Evolutionary conservation across 1,140 invertebrate genomes (phyloP).

Genomic region (Aporrectodea caliginosa): DNA sequence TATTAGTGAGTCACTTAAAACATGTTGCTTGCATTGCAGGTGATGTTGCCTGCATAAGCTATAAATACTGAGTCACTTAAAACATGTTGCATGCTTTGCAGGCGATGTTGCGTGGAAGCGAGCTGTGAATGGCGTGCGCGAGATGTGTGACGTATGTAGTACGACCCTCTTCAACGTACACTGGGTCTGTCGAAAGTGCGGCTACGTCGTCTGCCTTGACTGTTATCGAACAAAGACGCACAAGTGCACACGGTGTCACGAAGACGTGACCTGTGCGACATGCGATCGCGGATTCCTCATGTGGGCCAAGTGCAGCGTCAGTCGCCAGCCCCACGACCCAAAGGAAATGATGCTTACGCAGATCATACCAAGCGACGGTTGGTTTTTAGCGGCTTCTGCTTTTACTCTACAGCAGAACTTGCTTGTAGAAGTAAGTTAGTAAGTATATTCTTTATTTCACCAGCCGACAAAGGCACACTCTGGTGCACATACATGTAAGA

Average conservation of each 20-base stretch:
- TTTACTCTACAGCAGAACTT: too few relatives aligned
- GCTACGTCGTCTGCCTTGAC: slow-evolving; percentile 94
- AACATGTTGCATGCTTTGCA: too few relatives aligned
- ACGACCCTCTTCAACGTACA: slow-evolving; percentile 97
- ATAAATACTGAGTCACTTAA: too few relatives aligned
- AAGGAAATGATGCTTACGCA: slow-evolving; percentile 88
- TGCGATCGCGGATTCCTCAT: neutral
- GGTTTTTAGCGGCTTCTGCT: slow-evolving; percentile 17
- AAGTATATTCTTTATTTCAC: too few relatives aligned
- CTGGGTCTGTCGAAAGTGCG: slow-evolving; percentile 95
- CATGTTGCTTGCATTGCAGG: too few relatives aligned
- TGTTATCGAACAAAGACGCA: slow-evolving; percentile 67
- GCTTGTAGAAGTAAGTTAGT: too few relatives aligned
- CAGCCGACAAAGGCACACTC: too few relatives aligned
- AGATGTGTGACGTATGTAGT: slow-evolving; percentile 97
- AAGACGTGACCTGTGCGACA: neutral
- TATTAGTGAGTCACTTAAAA: too few relatives aligned
- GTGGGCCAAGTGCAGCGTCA: slow-evolving; percentile 81
- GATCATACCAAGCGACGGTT: slow-evolving; percentile 82
- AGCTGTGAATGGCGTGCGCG: slow-evolving; percentile 85
- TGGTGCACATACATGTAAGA: too few relatives aligned
- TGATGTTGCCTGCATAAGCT: too few relatives aligned
- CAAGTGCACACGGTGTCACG: neutral
- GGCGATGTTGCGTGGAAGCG: slow-evolving; percentile 76
- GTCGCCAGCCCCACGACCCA: slow-evolving; percentile 68